phyloP scores from a whole-genome alignment of 2,113 vertebrate genomes.

The Anoplopoma fimbria region DNA sequence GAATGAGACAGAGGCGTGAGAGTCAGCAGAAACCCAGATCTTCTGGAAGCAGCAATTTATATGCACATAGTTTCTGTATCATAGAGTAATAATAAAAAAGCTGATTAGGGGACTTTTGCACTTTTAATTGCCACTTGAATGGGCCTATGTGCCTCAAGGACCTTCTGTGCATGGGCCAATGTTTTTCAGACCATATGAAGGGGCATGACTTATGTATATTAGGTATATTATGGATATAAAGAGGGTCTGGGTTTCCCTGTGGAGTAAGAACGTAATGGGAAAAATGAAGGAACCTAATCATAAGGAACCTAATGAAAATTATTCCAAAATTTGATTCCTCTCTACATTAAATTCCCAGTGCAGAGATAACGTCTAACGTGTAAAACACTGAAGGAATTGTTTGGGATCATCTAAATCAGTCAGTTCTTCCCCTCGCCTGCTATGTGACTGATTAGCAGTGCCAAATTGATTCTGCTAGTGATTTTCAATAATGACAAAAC shows the following conservation, averaged over 20 bases:
- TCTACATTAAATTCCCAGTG: not conserved
- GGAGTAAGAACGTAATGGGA: not conserved
- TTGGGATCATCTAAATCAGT: not conserved
- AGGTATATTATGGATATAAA: slow-evolving; percentile 18
- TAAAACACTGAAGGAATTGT: not conserved
- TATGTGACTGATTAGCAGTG: slow-evolving; percentile 9
- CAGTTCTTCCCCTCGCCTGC: not conserved
- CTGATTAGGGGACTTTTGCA: slow-evolving; percentile 53
- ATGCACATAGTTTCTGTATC: slow-evolving; percentile 43
- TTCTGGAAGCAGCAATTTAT: slow-evolving; percentile 58
- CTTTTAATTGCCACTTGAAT: slow-evolving; percentile 70
- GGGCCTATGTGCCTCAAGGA: slow-evolving; percentile 19
- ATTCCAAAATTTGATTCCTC: not conserved
- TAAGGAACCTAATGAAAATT: slow-evolving; percentile 8
- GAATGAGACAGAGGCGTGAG: slow-evolving; percentile 40
- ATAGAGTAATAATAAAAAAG: slow-evolving; percentile 53
- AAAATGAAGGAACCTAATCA: slow-evolving; percentile 1
- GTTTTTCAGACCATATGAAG: slow-evolving; percentile 40
- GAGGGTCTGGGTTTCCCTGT: slow-evolving; percentile 28
- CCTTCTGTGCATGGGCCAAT: slow-evolving; percentile 16
- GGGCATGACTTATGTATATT: slow-evolving; percentile 45
- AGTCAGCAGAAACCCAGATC: slow-evolving; percentile 61
- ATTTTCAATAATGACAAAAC: slow-evolving; percentile 18
- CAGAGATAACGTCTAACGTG: not conserved
- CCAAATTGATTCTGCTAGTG: not conserved